Evolutionary conservation across 2,888 invertebrate genomes (phyloP).

Genomic region (Plagiodera versicolora): DNA sequence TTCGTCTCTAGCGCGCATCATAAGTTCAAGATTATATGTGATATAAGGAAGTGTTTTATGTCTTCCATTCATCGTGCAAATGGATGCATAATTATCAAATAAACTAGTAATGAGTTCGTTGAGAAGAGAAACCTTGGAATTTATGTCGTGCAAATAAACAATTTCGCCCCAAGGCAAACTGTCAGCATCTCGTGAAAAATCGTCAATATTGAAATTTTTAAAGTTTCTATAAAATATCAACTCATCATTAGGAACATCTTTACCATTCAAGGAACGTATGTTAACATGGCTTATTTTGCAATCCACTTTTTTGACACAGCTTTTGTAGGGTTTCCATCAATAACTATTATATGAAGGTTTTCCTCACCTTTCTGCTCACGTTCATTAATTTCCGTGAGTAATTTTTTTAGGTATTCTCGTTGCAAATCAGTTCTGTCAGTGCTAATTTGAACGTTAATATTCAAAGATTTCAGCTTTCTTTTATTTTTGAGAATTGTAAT

Average conservation of each 20-base stretch:
- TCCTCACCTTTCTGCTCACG: no score
- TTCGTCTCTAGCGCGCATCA: slow-evolving; percentile 6
- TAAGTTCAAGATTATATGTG: background rate
- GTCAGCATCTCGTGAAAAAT: slow-evolving; percentile 8
- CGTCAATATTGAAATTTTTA: no score
- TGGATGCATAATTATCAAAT: background rate
- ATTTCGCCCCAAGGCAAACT: no score
- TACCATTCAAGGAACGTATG: no score
- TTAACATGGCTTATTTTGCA: slow-evolving; percentile 7
- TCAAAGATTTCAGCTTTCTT: background rate
- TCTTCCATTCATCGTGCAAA: background rate
- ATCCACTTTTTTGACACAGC: slow-evolving; percentile 4
- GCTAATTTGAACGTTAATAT: no score
- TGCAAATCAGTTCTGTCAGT: slow-evolving; percentile 1
- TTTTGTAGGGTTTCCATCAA: background rate
- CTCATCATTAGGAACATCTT: no score
- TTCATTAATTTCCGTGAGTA: background rate
- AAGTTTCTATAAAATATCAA: no score
- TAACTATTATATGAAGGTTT: no score
- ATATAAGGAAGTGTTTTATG: no score
- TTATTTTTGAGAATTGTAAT: background rate
- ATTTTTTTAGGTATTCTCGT: slow-evolving; percentile 3
- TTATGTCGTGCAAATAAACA: no score
- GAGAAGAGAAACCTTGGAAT: background rate
- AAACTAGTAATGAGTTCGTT: background rate